These are phyloP conservation scores for Acrocyrtus sp. DNA, from an alignment of 2,888 invertebrate species.

Conservation along the genomic window DNA sequence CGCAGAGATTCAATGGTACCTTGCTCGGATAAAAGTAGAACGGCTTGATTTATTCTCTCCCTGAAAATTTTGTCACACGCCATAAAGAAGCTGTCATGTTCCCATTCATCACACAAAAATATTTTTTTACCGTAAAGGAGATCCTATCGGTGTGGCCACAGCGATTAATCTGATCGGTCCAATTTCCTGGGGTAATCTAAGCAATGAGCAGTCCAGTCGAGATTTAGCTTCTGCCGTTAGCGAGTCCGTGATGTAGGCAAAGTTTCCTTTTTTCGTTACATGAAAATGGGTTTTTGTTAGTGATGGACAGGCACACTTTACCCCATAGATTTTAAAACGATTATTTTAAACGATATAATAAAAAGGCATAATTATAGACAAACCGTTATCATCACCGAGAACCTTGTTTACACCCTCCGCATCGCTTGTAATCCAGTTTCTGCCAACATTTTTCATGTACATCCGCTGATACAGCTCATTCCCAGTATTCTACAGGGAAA, in stretches of 20 bases:
- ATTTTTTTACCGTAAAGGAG: conserved; percentile 13
- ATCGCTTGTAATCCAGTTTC: conserved; percentile 19
- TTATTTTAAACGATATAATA: too few species aligned
- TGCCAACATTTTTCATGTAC: conserved; percentile 20
- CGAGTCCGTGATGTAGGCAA: conserved; percentile 28
- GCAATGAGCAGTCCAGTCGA: conserved; percentile 18
- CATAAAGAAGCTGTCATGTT: not conserved
- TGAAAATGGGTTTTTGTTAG: too few species aligned
- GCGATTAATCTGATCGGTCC: conserved; percentile 15
- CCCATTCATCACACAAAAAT: not conserved
- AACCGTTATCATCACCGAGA: conserved; percentile 8
- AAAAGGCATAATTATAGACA: too few species aligned
- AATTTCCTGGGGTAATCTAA: conserved; percentile 29
- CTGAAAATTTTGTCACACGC: not conserved
- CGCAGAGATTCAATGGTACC: conserved; percentile 18
- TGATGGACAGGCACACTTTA: too few species aligned
- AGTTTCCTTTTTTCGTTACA: conserved; percentile 22
- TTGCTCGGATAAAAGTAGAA: conserved; percentile 30
- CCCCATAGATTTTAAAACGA: too few species aligned
- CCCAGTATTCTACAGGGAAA: conserved; percentile 23
- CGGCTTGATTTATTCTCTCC: conserved; percentile 36
- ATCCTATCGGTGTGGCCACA: conserved; percentile 30
- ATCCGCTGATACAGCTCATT: conserved; percentile 30
- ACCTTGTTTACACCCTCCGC: conserved; percentile 28
- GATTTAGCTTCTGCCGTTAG: conserved; percentile 11